Conservation (phyloP, 2,797 vertebrate species). For the Dromococcyx pavoninus region DNA sequence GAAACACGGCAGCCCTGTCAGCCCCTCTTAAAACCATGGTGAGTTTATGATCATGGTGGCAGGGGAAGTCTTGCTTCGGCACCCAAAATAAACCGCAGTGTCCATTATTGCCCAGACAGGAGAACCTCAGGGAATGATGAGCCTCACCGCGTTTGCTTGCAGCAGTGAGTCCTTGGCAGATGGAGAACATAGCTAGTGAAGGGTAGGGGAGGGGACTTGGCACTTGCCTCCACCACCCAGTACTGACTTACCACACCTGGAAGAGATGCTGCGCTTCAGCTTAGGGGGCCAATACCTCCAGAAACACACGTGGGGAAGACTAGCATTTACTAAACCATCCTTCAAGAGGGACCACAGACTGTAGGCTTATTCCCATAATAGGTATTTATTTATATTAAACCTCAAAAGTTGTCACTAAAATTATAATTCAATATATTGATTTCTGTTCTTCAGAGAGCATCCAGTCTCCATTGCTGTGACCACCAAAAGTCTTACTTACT, state of each 20-base stretch:
- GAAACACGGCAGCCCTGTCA: background rate
- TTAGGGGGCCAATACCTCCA: background rate
- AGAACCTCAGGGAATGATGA: background rate
- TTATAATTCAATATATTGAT: background rate
- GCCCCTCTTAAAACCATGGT: rapidly evolving
- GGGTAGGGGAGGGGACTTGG: rapidly evolving
- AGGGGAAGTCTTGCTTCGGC: background rate
- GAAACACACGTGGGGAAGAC: background rate
- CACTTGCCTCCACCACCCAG: rapidly evolving
- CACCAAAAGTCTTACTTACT: background rate
- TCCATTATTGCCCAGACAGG: background rate
- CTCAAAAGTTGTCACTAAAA: background rate
- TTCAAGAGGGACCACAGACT: background rate
- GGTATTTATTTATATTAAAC: background rate
- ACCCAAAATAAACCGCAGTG: background rate
- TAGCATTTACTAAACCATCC: background rate
- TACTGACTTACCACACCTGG: background rate
- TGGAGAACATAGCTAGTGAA: background rate
- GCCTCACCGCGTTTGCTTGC: rapidly evolving
- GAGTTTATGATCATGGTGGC: background rate
- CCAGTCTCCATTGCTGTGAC: background rate
- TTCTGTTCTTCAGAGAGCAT: background rate
- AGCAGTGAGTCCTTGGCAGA: rapidly evolving
- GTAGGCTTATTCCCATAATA: background rate
- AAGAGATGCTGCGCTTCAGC: background rate